phyloP scores from a whole-genome alignment of 2,888 invertebrate species.

The Microchrysa polita region DNA sequence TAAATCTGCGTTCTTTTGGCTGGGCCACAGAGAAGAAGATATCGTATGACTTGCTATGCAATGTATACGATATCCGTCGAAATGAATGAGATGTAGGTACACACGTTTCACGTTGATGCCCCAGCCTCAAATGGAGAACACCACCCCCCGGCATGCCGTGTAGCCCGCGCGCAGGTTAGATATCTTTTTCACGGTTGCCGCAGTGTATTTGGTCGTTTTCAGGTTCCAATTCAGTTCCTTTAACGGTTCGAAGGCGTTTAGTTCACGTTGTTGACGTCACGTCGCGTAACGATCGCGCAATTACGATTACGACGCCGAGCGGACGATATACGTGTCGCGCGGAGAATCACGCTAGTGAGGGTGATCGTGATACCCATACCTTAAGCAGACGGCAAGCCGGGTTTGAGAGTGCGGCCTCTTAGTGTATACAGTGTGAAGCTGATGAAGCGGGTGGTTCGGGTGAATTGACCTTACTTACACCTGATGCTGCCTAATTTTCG shows the following conservation, averaged over 20 bases:
- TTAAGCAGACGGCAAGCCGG: not conserved
- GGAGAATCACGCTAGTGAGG: not conserved
- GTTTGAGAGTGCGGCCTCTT: not conserved
- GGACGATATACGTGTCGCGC: not conserved
- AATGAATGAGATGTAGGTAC: conserved; percentile 16
- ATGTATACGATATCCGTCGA: conserved; percentile 9
- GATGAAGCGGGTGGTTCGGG: not conserved
- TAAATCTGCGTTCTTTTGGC: not conserved
- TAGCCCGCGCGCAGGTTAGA: conserved; percentile 28
- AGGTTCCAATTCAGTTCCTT: conserved; percentile 42
- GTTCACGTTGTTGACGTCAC: conserved; percentile 37
- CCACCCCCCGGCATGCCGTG: conserved; percentile 8
- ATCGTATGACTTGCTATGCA: conserved; percentile 12
- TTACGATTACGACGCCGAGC: not conserved
- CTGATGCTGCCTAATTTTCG: not conserved
- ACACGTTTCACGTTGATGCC: not conserved
- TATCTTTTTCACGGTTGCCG: conserved; percentile 26
- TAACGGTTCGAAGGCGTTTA: conserved; percentile 37
- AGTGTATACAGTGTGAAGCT: not conserved
- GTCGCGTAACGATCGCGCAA: conserved; percentile 18
- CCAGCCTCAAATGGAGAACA: not conserved
- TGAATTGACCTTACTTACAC: conserved; percentile 6
- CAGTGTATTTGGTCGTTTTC: conserved; percentile 19
- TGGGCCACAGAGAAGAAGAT: not conserved
- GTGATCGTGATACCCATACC: too few species aligned